Conservation (phyloP, 1,140 invertebrate species). For the Saxidomus purpurata region DNA sequence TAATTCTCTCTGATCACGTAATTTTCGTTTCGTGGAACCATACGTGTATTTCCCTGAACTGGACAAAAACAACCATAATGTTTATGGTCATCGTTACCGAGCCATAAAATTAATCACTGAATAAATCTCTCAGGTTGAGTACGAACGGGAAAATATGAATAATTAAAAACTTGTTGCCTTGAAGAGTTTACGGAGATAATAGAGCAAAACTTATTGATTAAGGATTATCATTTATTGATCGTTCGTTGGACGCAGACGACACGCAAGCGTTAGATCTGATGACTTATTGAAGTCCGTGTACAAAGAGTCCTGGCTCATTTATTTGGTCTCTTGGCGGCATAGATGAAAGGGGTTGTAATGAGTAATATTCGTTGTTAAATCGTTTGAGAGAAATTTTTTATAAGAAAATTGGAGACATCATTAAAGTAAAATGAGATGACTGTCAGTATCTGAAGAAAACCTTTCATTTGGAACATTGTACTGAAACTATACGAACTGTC, state of each 20-base stretch:
- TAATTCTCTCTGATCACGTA: too few species aligned
- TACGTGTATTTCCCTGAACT: too few species aligned
- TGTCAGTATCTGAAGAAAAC: too few species aligned
- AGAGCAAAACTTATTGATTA: background rate
- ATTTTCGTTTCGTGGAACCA: too few species aligned
- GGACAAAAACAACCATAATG: too few species aligned
- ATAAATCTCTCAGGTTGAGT: background rate
- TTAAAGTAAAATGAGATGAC: too few species aligned
- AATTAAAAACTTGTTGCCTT: background rate
- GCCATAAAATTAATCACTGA: conserved; percentile 2
- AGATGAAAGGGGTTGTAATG: background rate
- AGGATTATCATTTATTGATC: background rate
- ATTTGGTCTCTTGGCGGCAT: background rate
- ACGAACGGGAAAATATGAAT: conserved; percentile 1
- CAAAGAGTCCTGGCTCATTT: background rate
- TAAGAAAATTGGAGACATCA: too few species aligned
- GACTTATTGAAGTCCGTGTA: background rate
- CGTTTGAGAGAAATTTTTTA: background rate
- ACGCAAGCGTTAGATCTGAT: background rate
- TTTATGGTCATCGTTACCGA: background rate
- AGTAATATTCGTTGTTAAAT: background rate
- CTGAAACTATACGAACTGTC: too few species aligned
- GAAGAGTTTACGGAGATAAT: background rate
- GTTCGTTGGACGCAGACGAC: background rate
- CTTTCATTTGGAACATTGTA: too few species aligned